Evolutionary conservation across 2,888 invertebrate genomes (phyloP), one percentile per base, ranked within the genome.

Genomic region (Dichetophora obliterata): DNA sequence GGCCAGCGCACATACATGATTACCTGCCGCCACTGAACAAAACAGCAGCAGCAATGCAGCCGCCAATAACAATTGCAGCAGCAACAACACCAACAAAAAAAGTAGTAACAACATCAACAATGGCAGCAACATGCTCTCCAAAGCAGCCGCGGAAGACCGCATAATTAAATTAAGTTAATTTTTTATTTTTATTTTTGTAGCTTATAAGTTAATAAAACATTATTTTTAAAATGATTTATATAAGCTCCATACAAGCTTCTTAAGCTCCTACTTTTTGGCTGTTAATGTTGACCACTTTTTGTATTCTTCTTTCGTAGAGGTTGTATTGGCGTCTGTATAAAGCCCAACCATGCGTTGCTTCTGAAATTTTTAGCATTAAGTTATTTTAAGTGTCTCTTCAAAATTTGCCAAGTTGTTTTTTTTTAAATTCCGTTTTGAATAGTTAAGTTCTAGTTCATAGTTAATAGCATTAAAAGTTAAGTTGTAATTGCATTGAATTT

Each of bases 1-100:
- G 74, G 90, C 91, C 78, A 85, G 84, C 79, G 84, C 85, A 73
- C 84, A 85, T 73, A 90, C 90, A 81, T 79, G 78, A 79, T 79
- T 75, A 4, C 59, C 70, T 57, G 43, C 22, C 4, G 50, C 50
- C 11, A 24, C 65, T 31, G 24, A 22, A 3, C 11, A 11, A 43
- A 31, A 31, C 31, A 31, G 9, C 31, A 31, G 27, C 52, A 37
- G 52, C 52, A 9, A 19, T 52, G 16, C 52, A 34, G 34, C 31
- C 69, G 43, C 43, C 24, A 34, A n/a, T 14, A 31, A 24, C 57
- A 59, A 71, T 22, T 54, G 37, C 52, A 54, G 22, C 52, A 65
- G 9, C 63, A 52, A 24, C 65, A 43, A 16, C 71, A 65, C 22
- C 43, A 78, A 24, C 74, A 76, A 50, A 59, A 73, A 31, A 71